Evolutionary conservation across 1,140 invertebrate genomes (phyloP).

Genomic region (Dryas iulia): DNA sequence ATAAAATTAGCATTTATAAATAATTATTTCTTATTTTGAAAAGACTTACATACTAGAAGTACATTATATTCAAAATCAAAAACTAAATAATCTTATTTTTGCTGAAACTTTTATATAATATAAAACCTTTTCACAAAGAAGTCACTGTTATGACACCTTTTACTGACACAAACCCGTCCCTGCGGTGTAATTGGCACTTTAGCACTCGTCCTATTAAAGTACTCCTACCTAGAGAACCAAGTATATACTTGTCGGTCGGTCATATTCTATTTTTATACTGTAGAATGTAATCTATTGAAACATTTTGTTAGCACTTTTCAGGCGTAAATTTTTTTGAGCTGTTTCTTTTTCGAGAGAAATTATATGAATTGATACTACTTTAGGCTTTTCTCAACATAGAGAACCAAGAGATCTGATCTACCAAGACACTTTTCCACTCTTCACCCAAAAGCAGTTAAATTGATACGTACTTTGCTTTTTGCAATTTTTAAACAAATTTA

Average conservation of each 20-base stretch:
- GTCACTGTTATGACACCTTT: neutral
- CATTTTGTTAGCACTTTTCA: neutral
- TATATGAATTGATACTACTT: no score
- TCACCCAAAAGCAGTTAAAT: no score
- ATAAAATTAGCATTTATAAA: no score
- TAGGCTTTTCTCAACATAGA: no score
- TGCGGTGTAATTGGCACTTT: neutral
- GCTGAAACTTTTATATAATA: neutral
- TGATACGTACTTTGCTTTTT: no score
- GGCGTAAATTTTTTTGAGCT: neutral
- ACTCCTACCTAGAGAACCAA: neutral
- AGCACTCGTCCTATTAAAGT: conserved; percentile 1
- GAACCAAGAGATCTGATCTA: no score
- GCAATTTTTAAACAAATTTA: no score
- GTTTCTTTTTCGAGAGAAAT: neutral
- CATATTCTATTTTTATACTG: neutral
- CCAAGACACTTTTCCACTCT: no score
- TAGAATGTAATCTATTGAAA: neutral
- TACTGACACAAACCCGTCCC: neutral
- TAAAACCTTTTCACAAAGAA: neutral
- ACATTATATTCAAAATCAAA: neutral
- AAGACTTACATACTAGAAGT: neutral
- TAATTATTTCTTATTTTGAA: no score
- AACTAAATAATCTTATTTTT: neutral
- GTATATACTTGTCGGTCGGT: neutral